Evolutionary conservation across 2,797 vertebrate species (phyloP).

Genomic region (Synanceia verrucosa): DNA sequence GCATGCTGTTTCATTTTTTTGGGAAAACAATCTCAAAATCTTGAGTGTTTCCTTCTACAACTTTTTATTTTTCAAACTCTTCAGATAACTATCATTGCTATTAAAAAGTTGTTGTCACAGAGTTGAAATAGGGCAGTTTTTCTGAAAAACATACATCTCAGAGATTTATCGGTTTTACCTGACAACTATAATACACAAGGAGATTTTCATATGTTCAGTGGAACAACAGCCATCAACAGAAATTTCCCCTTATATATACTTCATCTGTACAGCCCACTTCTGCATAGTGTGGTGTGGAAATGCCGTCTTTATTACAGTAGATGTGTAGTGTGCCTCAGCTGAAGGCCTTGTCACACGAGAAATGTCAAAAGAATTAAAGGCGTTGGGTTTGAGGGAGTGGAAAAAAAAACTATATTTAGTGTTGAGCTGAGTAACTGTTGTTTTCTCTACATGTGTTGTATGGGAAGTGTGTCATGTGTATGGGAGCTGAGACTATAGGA

Average conservation of each 20-base stretch:
- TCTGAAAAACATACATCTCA: not conserved
- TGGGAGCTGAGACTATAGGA: slow-evolving; percentile 11
- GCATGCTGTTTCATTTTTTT: not conserved
- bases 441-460: not conserved
- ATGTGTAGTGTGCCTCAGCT: slow-evolving; percentile 2
- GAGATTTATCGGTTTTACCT: not conserved
- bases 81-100: not conserved
- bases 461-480: slow-evolving; percentile 4
- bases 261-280: no score
- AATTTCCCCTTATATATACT: not conserved
- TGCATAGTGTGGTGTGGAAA: slow-evolving; percentile 4
- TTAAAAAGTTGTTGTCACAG: no score
- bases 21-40: no score
- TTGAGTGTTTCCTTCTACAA: no score
- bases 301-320: slow-evolving; percentile 17
- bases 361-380: slow-evolving; percentile 24
- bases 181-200: not conserved
- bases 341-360: slow-evolving; percentile 3
- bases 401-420: slow-evolving; percentile 1
- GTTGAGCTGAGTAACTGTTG: slow-evolving; percentile 2
- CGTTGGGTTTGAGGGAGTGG: slow-evolving; percentile 1
- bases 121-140: not conserved
- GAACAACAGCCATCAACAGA: not conserved
- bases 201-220: not conserved
- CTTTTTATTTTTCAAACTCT: not conserved